Evolutionary conservation across 1,140 invertebrate genomes (phyloP), one percentile per base, ranked within the genome.

Genomic region (Drosophila lini): DNA sequence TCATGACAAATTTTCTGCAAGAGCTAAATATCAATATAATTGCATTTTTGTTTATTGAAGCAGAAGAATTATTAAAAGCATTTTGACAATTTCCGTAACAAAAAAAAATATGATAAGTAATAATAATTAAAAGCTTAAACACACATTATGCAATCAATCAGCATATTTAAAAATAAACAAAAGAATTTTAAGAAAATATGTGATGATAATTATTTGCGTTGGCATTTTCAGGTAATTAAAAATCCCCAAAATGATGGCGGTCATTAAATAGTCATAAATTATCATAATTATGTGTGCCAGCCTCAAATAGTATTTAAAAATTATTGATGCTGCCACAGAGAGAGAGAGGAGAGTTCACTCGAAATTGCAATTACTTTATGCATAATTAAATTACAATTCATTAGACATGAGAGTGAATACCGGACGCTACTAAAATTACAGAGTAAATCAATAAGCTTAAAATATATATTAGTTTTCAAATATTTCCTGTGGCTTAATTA

Each of bases 301-400:
- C 11, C 11, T 22, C 11, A 31, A 25, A 31, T 53, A 16, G 48
- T 34, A 62, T 64, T 47, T 36, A 59, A 42, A 42, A 58, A 74
- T 81, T 59, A 52, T 40, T 69, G 64, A 64, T 70, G 52, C 61
- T 34, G 44, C 74, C 68, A 45, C 59, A 44, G 63, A 47, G 38
- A 47, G 38, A 47, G 41, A 3, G 40, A 16, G 13, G 44, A 3
- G 44, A 13, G 44, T 36, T 42, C 48, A n/a, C 34, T 32, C 41
- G 10, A 59, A 62, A 58, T 64, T 78, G 57, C 78, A 64, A 69
- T 61, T 76, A 64, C 80, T 61, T 74, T 58, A 88, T 79, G 82
- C 82, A 85, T 81, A 86, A 85, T 85, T 85, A 86, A 86, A 79
- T 76, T 58, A 55, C 48, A 75, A 76, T 79, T 78, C 56, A 71